Evolutionary conservation across 2,888 invertebrate species (phyloP).

Genomic region (Meganola albula): DNA sequence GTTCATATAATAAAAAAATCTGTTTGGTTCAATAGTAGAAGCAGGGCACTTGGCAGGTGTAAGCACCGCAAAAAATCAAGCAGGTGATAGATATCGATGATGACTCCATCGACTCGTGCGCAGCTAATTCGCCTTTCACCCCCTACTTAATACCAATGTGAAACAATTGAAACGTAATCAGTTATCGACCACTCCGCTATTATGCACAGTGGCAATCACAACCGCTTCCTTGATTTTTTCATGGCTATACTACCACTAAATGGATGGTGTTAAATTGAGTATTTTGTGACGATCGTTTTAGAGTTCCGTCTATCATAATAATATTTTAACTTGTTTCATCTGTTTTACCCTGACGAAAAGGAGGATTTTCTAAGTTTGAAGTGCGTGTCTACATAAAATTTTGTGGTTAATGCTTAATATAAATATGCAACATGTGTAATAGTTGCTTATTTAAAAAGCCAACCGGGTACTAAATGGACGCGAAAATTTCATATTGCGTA

Average conservation of each 20-base stretch:
- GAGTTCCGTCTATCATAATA: too few relatives aligned
- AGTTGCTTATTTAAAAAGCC: too few relatives aligned
- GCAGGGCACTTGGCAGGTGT: slow-evolving; percentile 51
- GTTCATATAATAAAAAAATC: too few relatives aligned
- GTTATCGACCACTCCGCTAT: slow-evolving; percentile 33
- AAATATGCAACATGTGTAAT: too few relatives aligned
- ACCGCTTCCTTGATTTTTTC: slow-evolving; percentile 47
- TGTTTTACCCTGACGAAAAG: too few relatives aligned
- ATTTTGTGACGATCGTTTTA: slow-evolving; percentile 48
- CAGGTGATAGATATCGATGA: slow-evolving; percentile 55
- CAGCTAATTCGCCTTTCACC: slow-evolving; percentile 52
- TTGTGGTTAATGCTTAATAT: too few relatives aligned
- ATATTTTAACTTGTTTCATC: too few relatives aligned
- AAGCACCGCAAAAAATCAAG: slow-evolving; percentile 26
- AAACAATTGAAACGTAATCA: slow-evolving; percentile 39
- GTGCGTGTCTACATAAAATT: too few relatives aligned
- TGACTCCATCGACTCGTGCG: slow-evolving; percentile 65
- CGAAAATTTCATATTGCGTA: too few relatives aligned
- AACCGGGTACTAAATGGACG: too few relatives aligned
- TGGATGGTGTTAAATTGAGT: slow-evolving; percentile 60
- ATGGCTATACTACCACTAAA: slow-evolving; percentile 37
- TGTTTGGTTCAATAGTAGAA: too few relatives aligned
- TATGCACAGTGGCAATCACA: slow-evolving; percentile 49
- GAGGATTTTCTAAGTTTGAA: too few relatives aligned
- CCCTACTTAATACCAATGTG: slow-evolving; percentile 40